Base-by-base conservation (phyloP, 2,113 vertebrate genomes). In the Ancistrus triradiatus region DNA sequence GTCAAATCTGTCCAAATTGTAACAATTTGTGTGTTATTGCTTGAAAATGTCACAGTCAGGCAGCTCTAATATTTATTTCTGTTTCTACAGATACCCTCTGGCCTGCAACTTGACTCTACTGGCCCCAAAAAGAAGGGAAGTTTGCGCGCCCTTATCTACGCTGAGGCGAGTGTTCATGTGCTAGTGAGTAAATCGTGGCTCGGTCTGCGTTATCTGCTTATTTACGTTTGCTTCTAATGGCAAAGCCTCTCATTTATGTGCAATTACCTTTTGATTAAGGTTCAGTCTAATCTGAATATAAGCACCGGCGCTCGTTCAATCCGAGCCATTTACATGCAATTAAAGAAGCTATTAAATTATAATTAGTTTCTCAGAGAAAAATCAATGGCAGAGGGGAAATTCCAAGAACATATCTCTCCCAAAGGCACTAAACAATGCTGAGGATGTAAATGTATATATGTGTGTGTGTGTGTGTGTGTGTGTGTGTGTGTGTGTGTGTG, bases 201-300 rank as follows among this genome's bases (percentile, higher is more conserved):
- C n/a, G 22, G 24, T 28, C n/a, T 3, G 40, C 9, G 17, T 18
- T 28, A 7, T 18, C 38, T 28, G 24, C 7, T n/a, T 28, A 27
- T 43, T 43, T 27, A 67, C 40, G 58, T 68, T 66, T 27, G 56
- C 65, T 61, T 69, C 58, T 59, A 51, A 68, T 69, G 59, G 48
- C 43, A 46, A 63, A 27, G 13, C 74, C 69, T 57, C 59, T 74
- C 68, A 85, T 81, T 85, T 69, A 81, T 75, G 69, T 77, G 65
- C 77, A 81, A 77, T 85, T 84, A 81, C 72, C 68, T 81, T 81
- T 82, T 81, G 84, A 84, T 83, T 76, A 78, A 74, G 77, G 82
- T 82, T 86, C 78, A 80, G 83, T 84, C 76, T 81, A 58, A 82
- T 86, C 78, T 78, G 76, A 81, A 85, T 86, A 68, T 68, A 82